Evolutionary conservation across 2,888 invertebrate genomes (phyloP).

Genomic region (Tachina lurida): DNA sequence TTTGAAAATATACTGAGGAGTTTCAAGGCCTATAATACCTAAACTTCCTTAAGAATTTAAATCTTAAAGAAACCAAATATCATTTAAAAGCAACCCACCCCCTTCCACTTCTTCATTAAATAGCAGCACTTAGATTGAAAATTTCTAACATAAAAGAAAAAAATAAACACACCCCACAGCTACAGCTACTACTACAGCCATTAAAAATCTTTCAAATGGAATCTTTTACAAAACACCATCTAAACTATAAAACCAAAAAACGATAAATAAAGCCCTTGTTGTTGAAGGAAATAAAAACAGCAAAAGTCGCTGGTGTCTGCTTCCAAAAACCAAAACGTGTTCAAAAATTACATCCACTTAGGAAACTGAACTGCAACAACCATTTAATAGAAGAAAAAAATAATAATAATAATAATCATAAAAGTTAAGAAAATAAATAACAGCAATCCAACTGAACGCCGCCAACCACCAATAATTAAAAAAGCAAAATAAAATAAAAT

Average conservation of each 20-base stretch:
- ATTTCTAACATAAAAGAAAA: conserved; percentile 1
- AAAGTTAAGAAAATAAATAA: conserved; percentile 5
- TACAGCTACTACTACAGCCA: neutral
- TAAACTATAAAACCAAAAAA: neutral
- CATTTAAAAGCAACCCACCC: conserved; percentile 17
- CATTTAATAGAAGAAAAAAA: neutral
- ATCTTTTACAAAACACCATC: neutral
- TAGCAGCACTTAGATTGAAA: conserved; percentile 36
- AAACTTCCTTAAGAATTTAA: neutral
- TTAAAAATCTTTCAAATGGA: conserved; percentile 1
- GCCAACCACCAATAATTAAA: conserved; percentile 35
- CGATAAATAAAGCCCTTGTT: conserved; percentile 18
- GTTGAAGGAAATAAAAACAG: conserved; percentile 3
- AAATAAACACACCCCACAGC: conserved; percentile 4
- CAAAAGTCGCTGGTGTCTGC: conserved; percentile 41
- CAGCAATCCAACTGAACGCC: conserved; percentile 31
- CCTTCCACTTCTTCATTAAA: conserved; percentile 2
- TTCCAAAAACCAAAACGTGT: conserved; percentile 70
- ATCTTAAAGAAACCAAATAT: conserved; percentile 8
- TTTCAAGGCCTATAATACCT: neutral
- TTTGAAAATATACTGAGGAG: conserved; percentile 1
- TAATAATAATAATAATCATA: neutral
- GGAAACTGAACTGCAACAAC: conserved; percentile 17
- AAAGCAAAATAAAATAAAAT: conserved; percentile 1
- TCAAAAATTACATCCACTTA: conserved; percentile 52